Conservation (phyloP, 2,888 invertebrate genomes). For the Antheraea yamamai region DNA sequence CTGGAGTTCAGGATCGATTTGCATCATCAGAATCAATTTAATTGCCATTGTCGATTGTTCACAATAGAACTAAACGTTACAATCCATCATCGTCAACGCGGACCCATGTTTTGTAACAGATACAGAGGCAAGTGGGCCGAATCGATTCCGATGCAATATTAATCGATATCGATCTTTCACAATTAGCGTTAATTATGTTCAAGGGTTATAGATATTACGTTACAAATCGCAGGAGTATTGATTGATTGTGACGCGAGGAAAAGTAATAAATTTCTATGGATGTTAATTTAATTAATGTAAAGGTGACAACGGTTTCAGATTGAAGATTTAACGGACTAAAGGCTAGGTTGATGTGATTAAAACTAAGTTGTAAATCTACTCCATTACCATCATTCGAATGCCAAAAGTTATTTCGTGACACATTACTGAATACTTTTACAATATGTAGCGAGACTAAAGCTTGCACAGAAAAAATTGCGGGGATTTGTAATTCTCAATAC, state of each 20-base stretch:
- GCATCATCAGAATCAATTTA: slow-evolving; percentile 22
- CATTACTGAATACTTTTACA: not conserved
- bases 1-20: slow-evolving; percentile 18
- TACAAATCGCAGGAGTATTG: slow-evolving; percentile 48
- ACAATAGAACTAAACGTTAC: slow-evolving; percentile 59
- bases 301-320: not conserved
- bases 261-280: slow-evolving; percentile 44
- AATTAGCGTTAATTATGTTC: slow-evolving; percentile 69
- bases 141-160: slow-evolving; percentile 63
- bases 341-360: not conserved
- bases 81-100: slow-evolving; percentile 58
- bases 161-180: slow-evolving; percentile 65
- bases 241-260: slow-evolving; percentile 53
- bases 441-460: too few relatives aligned
- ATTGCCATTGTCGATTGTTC: slow-evolving; percentile 43
- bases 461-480: not conserved
- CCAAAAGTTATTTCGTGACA: not conserved
- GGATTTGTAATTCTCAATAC: not conserved
- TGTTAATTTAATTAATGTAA: not conserved
- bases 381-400: not conserved
- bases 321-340: not conserved
- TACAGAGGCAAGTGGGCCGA: slow-evolving; percentile 60
- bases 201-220: slow-evolving; percentile 53
- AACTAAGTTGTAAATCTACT: not conserved
- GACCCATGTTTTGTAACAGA: slow-evolving; percentile 58